Conservation (phyloP, 92 coral and sea anemone genomes). For the Phenganax marumi region DNA sequence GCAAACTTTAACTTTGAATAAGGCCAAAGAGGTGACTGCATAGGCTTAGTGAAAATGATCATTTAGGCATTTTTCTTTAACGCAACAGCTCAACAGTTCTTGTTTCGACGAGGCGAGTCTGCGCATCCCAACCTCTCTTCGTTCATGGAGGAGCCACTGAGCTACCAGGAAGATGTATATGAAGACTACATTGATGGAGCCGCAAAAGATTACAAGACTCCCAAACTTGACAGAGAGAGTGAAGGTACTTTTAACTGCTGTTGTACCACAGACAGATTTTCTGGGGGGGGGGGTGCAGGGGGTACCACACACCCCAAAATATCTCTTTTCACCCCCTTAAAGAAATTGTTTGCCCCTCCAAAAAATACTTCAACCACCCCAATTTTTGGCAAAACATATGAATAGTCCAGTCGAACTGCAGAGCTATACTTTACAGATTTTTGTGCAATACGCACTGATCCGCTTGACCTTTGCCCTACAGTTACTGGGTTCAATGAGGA, state of each 20-base stretch:
- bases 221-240: constrained; percentile 81
- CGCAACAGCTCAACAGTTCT: constrained; percentile 72
- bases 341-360: too few species aligned
- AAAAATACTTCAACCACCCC: too few species aligned
- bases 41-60: not conserved
- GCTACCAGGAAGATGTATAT: constrained; percentile 64
- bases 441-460: too few species aligned
- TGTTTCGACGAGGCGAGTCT: constrained; percentile 83
- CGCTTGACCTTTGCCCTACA: too few species aligned
- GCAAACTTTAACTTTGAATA: not conserved
- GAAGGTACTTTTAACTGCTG: constrained; percentile 60
- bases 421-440: too few species aligned
- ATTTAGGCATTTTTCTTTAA: not conserved
- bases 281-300: not conserved
- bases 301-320: too few species aligned
- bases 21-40: not conserved
- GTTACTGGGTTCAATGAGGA: too few species aligned
- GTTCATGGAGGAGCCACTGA: constrained; percentile 68
- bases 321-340: too few species aligned
- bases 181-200: constrained; percentile 67
- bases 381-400: too few species aligned
- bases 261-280: not conserved
- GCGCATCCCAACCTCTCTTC: constrained; percentile 64
- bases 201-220: constrained; percentile 83
- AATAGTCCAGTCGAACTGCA: too few species aligned